A percentile compares a stretch with the other conserved stretches of the same genome.
Evolutionary conservation across 2,797 vertebrate genomes (phyloP).

Genomic region (Monodelphis domestica): DNA sequence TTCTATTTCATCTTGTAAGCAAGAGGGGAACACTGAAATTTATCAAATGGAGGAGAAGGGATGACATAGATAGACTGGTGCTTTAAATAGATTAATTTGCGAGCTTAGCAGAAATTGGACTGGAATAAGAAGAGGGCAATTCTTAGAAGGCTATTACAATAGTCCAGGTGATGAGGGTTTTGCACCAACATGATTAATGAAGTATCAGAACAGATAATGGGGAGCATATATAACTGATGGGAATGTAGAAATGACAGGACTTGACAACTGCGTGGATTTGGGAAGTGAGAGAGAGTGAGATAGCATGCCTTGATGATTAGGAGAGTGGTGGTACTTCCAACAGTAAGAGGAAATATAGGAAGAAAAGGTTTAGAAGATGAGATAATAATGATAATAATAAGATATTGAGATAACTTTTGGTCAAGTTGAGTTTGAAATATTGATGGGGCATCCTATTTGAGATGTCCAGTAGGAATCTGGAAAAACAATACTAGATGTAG

Average conservation of each 20-base stretch:
- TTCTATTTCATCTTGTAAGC: neutral
- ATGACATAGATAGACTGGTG: neutral
- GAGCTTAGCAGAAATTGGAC: neutral
- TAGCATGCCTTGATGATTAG: neutral
- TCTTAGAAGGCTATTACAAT: neutral
- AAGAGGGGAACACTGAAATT: neutral
- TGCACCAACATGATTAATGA: no score
- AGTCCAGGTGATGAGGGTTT: neutral
- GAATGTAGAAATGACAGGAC: neutral
- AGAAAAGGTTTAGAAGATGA: neutral
- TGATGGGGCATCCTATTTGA: neutral
- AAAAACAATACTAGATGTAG: neutral
- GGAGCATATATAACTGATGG: neutral
- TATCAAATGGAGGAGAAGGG: neutral
- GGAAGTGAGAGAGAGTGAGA: neutral
- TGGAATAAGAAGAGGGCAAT: neutral
- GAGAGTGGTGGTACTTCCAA: neutral
- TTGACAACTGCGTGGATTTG: neutral
- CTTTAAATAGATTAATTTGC: neutral
- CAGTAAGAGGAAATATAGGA: neutral
- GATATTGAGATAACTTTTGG: neutral
- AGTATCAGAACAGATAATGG: neutral
- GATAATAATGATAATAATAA: no score
- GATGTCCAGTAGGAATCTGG: neutral
- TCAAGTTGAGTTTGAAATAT: neutral